Base-by-base conservation (phyloP, 2,888 invertebrate genomes). In the Chaetogeoica ovagalla region DNA sequence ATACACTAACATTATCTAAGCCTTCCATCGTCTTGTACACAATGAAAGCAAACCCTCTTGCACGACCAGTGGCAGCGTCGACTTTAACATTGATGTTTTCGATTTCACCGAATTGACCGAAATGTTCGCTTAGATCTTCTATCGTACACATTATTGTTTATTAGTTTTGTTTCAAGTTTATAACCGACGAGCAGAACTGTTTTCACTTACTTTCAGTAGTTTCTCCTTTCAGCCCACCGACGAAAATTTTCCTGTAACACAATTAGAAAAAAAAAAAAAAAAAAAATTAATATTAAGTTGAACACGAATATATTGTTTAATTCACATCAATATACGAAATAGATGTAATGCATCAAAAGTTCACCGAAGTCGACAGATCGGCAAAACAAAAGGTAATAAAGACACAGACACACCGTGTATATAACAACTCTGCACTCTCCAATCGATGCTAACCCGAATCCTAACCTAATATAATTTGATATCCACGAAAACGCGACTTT, bases 191-290 rank as follows among this genome's bases (percentile, higher is more conserved):
- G 30, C 30, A 30, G 30, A 21, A 11, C 15, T 63, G 30, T 4
- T 0, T 4, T 70, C 86, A 94, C 96, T 94, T 90, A 98, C 97
- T 96, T 89, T 97, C 96, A 87, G 96, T 94, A 71, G 97, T 97
- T 90, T 97, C 97, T 97, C 97, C 97, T 91, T 96, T 97, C 85
- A 98, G 89, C 84, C 97, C 97, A 86, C 97, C 97, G 88, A 97
- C 96, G 91, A 98, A 98, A 84, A 97, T 92, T 92, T 98, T 98
- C 90, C 97, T 79, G 71, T 15, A 79, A 79, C 4, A 59, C 9
- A 37, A 52, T 65, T 37, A 7, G 37, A 13, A 73, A 48, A 63
- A 23, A 52, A n/a, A 43, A 62, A 73, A 48, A 63, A 23, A 52
- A n/a, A 43, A 62, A 52, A 43, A 9, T 9, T 9, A 43, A 43